Evolutionary conservation across 2,888 invertebrate genomes (phyloP), one percentile per base, ranked within the genome.

Genomic region (Physocephala rufipes): DNA sequence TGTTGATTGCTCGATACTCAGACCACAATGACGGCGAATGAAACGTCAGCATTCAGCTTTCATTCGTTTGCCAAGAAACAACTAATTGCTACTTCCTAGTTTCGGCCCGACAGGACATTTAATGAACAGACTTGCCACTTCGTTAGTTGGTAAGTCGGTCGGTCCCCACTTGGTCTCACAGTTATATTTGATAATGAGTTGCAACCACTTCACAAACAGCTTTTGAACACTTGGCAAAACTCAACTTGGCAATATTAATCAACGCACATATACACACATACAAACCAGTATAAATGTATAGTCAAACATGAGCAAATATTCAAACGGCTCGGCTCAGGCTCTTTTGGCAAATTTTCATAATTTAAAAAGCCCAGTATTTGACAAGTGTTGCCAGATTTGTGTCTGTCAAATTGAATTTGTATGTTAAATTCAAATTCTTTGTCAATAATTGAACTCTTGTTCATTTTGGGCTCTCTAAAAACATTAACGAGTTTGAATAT

Each of bases 151-250:
- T 36, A 36, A 9, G 36, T 36, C 9, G 36, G 36, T 49, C 49
- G 49, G 49, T 49, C 49, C 12, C n/a, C n/a, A n/a, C n/a, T n/a
- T n/a, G n/a, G n/a, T n/a, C n/a, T 19, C 19, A 13, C 12, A n/a
- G 49, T 49, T 19, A n/a, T 16, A 19, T 16, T 59, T 30, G 30
- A 30, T 59, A 59, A 59, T 59, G 16, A 59, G 28, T 59, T 59
- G n/a, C 30, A 59, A 59, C 28, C 28, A 30, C 36, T 30, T 36
- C 30, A 30, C 59, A 59, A 59, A 59, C 36, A 59, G 19, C 59
- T 59, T 19, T 28, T 26, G 30, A 30, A 36, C 59, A 59, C 59
- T 59, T 59, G 59, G 30, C 28, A 36, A 36, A 7, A 36, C 9
- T 36, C 36, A 36, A 36, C 36, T 36, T 36, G 36, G 36, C 36